Evolutionary conservation across 2,113 vertebrate genomes (phyloP).

Genomic region (Corapipo altera): DNA sequence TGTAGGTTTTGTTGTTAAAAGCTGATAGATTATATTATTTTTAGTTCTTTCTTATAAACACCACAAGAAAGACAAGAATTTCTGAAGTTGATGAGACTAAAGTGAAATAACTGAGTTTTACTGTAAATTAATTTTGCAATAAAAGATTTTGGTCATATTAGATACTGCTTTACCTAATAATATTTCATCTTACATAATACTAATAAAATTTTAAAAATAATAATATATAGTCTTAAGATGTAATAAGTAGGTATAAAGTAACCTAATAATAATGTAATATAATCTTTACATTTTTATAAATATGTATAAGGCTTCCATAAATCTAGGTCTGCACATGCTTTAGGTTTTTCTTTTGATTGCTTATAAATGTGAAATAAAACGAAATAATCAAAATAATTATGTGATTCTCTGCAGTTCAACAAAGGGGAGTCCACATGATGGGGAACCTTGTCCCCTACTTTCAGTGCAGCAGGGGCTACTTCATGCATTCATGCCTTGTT

Average conservation of each 20-base stretch:
- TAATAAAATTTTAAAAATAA: not conserved
- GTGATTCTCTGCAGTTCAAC: not conserved
- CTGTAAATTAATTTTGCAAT: not conserved
- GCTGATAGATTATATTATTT: not conserved
- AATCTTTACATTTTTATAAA: not conserved
- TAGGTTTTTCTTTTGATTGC: not conserved
- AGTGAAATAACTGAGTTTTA: not conserved
- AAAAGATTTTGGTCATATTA: not conserved
- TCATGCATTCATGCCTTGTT: fast-evolving
- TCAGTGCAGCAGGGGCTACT: not conserved
- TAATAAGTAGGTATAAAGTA: not conserved
- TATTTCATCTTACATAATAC: not conserved
- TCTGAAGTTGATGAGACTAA: not conserved
- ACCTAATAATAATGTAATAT: not conserved
- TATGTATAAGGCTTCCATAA: not conserved
- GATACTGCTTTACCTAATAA: not conserved
- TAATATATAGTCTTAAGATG: not conserved
- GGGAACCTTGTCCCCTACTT: not conserved
- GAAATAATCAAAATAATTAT: not conserved
- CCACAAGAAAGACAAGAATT: not conserved
- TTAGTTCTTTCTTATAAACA: not conserved
- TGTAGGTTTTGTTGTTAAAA: not conserved
- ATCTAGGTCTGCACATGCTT: not conserved
- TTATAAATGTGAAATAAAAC: not conserved
- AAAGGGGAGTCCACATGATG: not conserved